These are phyloP conservation scores for Mirza zaza DNA, from an alignment of 2,113 vertebrate genomes.

Conservation along the genomic window DNA sequence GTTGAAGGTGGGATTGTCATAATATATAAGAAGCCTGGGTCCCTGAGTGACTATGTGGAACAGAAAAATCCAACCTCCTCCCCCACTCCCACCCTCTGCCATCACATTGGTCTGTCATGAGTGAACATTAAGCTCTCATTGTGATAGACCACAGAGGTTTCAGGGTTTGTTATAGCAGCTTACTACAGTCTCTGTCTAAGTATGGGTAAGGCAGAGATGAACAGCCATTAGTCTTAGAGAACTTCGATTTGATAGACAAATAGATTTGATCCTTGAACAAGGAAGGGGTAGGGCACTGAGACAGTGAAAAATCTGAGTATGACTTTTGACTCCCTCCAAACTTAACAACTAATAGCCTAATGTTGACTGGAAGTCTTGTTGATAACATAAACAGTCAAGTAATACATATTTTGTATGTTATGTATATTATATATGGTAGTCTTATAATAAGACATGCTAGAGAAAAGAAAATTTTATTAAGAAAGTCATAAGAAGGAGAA, in stretches of 20 bases:
- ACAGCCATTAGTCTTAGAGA: not conserved
- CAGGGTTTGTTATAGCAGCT: not conserved
- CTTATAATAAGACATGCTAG: not conserved
- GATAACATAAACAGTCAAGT: not conserved
- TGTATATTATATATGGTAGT: not conserved
- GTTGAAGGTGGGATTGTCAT: not conserved
- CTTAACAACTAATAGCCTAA: not conserved
- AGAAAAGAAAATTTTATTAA: not conserved
- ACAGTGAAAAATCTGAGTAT: not conserved
- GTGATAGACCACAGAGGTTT: not conserved
- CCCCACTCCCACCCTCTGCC: rapidly evolving
- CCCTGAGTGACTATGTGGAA: not conserved
- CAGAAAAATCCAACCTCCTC: not conserved
- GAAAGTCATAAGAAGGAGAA: not conserved
- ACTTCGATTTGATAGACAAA: constrained; percentile 4
- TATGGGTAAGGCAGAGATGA: not conserved
- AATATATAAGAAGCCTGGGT: not conserved
- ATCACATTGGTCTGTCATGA: not conserved
- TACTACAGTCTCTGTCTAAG: not conserved
- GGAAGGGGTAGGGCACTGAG: not conserved
- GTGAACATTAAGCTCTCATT: not conserved
- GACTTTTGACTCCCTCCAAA: not conserved
- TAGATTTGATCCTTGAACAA: not conserved
- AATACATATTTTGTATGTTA: not conserved
- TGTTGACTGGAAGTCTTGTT: not conserved